Evolutionary conservation across 1,140 invertebrate genomes (phyloP).

Genomic region (Ditylenchus dipsaci): DNA sequence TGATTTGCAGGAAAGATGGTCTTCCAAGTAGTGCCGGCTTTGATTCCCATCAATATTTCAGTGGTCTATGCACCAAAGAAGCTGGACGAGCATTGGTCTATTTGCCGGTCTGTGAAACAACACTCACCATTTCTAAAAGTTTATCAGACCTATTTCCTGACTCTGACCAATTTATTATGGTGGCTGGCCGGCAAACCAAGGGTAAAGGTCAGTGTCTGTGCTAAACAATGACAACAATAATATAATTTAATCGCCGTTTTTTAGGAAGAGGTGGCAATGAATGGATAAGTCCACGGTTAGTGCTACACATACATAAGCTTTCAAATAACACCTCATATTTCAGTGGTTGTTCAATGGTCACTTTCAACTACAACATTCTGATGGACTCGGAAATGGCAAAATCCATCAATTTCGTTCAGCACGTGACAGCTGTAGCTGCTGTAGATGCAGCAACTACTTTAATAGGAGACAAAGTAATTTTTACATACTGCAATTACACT

Average conservation of each 20-base stretch:
- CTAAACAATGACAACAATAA: neutral
- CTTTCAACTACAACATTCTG: conserved; percentile 73
- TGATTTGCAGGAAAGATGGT: conserved; percentile 17
- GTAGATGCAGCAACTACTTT: conserved; percentile 49
- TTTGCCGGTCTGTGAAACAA: conserved; percentile 72
- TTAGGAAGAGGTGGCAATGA: conserved; percentile 71
- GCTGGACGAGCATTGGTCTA: conserved; percentile 80
- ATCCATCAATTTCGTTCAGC: conserved; percentile 75
- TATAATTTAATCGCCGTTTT: neutral
- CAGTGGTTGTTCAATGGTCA: conserved; percentile 80
- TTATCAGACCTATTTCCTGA: conserved; percentile 55
- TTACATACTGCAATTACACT: no score
- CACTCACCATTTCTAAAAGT: conserved; percentile 70
- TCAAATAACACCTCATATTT: neutral
- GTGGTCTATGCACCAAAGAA: conserved; percentile 65
- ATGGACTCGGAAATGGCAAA: conserved; percentile 68
- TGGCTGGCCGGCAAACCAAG: conserved; percentile 72
- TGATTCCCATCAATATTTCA: conserved; percentile 38
- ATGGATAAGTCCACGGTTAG: conserved; percentile 75
- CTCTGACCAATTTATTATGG: conserved; percentile 69
- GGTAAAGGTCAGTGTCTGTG: conserved; percentile 61
- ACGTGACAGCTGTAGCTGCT: conserved; percentile 74
- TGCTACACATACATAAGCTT: conserved; percentile 29
- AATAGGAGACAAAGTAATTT: neutral
- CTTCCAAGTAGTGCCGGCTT: conserved; percentile 21